phyloP scores from a whole-genome alignment of 64 coral and sea anemone species.

The Stichodactyla mertensii region DNA sequence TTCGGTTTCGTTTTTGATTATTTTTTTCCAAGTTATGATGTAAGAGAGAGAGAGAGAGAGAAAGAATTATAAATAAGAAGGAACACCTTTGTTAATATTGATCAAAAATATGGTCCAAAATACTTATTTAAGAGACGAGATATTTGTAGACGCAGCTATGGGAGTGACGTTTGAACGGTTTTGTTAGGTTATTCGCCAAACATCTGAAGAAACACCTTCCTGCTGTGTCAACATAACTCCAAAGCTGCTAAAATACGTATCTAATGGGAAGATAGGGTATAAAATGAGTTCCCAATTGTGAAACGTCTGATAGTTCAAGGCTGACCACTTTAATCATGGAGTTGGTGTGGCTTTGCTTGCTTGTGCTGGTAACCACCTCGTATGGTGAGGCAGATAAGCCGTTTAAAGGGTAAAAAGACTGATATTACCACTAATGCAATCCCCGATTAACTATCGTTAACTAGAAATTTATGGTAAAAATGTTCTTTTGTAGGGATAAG shows the following conservation, averaged over 20 bases:
- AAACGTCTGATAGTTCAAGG: not conserved
- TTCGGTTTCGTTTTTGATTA: no score
- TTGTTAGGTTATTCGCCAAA: not conserved
- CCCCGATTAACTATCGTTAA: not conserved
- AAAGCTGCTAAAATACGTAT: not conserved
- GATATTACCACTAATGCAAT: not conserved
- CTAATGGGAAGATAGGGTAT: not conserved
- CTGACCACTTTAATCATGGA: not conserved
- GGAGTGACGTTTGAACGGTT: not conserved
- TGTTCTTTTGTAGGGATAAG: not conserved
- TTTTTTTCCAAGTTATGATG: no score
- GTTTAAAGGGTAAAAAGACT: constrained; percentile 1
- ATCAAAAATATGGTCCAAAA: not conserved
- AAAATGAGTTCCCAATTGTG: not conserved
- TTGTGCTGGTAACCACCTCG: not conserved
- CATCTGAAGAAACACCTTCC: constrained; percentile 10
- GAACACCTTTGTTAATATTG: not conserved
- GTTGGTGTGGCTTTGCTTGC: not conserved
- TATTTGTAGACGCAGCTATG: not conserved
- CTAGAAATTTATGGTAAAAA: no score
- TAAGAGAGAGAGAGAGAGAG: no score
- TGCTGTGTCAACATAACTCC: not conserved
- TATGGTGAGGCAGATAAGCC: not conserved
- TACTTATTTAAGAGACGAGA: not conserved
- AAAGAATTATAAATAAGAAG: not conserved